Evolutionary conservation across 2,888 invertebrate genomes (phyloP).

Genomic region (Drosophila colorata): DNA sequence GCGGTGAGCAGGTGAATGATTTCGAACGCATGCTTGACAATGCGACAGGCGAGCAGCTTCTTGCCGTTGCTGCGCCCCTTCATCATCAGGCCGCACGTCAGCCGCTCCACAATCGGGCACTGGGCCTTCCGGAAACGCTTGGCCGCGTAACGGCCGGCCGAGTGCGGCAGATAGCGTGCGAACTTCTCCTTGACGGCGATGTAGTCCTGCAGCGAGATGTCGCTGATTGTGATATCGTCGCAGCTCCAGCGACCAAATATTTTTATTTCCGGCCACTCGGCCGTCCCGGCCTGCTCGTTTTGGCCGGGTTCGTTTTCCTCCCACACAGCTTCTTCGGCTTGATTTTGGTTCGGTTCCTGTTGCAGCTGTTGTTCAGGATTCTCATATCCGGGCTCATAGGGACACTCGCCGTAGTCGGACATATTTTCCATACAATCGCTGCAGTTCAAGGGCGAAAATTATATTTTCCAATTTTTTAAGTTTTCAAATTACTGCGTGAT

Average conservation of each 20-base stretch:
- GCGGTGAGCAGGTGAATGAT: conserved; percentile 58
- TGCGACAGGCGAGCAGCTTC: conserved; percentile 98
- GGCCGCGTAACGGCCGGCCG: conserved; percentile 98
- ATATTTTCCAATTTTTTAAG: not conserved
- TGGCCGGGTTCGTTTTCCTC: conserved; percentile 24
- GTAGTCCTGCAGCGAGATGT: conserved; percentile 98
- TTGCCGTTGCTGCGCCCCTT: conserved; percentile 99
- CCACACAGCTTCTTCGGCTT: conserved; percentile 32
- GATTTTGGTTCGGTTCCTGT: conserved; percentile 1
- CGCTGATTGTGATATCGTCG: conserved; percentile 98
- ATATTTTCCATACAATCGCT: conserved; percentile 14
- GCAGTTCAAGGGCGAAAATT: not conserved
- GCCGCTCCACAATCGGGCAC: conserved; percentile 99
- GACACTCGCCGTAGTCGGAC: conserved; percentile 21
- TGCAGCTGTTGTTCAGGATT: conserved; percentile 17
- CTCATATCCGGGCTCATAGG: conserved; percentile 5
- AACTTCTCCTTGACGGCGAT: conserved; percentile 98
- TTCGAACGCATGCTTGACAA: conserved; percentile 99
- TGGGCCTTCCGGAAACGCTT: conserved; percentile 99
- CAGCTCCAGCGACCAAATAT: conserved; percentile 98
- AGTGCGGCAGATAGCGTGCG: conserved; percentile 99
- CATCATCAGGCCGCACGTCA: conserved; percentile 99
- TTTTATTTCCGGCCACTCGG: conserved; percentile 98
- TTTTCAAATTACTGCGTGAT: not conserved
- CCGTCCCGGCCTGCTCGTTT: not conserved